Evolutionary conservation across 2,888 invertebrate species (phyloP).

Genomic region (Calameuta pallipes): DNA sequence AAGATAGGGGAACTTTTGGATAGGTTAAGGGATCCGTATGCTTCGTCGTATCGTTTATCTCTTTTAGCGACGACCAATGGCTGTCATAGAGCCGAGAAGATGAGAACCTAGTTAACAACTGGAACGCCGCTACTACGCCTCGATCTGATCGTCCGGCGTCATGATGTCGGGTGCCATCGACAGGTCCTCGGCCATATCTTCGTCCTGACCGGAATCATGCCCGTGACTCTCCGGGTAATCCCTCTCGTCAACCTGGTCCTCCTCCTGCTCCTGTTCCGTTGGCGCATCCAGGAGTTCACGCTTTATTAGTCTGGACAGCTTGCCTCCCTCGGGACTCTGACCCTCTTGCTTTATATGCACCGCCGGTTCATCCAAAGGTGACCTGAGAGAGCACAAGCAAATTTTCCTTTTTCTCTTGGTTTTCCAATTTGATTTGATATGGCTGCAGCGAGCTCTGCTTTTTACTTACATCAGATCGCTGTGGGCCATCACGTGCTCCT

Average conservation of each 20-base stretch:
- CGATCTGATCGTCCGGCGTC: slow-evolving; percentile 61
- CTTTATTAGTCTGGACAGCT: slow-evolving; percentile 64
- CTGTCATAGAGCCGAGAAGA: background rate
- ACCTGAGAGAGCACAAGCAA: slow-evolving; percentile 41
- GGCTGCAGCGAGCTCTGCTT: background rate
- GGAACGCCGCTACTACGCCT: slow-evolving; percentile 57
- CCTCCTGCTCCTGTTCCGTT: slow-evolving; percentile 53
- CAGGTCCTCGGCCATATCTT: slow-evolving; percentile 62
- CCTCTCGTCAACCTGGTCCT: slow-evolving; percentile 55
- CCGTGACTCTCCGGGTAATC: slow-evolving; percentile 59
- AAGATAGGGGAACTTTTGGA: slow-evolving; percentile 2
- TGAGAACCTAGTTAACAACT: background rate
- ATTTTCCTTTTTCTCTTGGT: background rate
- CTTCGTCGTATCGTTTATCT: background rate
- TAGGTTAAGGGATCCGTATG: background rate
- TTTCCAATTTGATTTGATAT: background rate
- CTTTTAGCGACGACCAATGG: background rate
- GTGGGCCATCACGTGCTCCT: slow-evolving; percentile 61
- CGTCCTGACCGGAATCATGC: slow-evolving; percentile 61
- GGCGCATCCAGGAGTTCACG: slow-evolving; percentile 60
- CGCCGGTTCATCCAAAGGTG: slow-evolving; percentile 63
- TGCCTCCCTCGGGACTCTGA: slow-evolving; percentile 61
- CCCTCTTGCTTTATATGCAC: slow-evolving; percentile 62
- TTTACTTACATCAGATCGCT: slow-evolving; percentile 62
- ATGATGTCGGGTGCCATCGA: slow-evolving; percentile 64